These are phyloP conservation scores for Eriocheir sinensis DNA, from an alignment of 1,140 invertebrate species.

Conservation along the genomic window DNA sequence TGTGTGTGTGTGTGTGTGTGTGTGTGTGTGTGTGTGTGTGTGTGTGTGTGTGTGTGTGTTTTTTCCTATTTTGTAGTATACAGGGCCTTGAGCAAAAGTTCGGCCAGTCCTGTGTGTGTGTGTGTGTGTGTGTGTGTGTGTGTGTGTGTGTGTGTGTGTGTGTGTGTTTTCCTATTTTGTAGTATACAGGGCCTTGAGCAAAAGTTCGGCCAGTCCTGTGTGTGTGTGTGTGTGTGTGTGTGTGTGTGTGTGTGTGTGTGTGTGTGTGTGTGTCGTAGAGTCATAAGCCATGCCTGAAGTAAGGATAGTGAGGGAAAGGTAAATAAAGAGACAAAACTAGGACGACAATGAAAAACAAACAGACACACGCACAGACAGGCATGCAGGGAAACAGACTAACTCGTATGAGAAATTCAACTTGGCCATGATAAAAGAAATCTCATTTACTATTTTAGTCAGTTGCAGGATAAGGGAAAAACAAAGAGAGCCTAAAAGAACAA, in stretches of 20 bases:
- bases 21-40: not conserved
- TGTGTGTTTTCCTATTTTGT: no score
- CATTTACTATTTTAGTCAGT: not conserved
- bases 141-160: slow-evolving; percentile 22
- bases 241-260: slow-evolving; percentile 38
- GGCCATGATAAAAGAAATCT: no score
- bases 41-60: slow-evolving; percentile 23
- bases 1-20: not conserved
- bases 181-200: not conserved
- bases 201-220: no score
- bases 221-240: slow-evolving; percentile 36
- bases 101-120: not conserved
- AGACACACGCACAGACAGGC: not conserved
- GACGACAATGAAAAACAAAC: not conserved
- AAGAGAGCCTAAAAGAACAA: no score
- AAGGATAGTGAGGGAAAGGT: not conserved
- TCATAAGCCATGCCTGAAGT: not conserved
- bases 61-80: no score
- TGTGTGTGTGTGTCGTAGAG: slow-evolving; percentile 28
- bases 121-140: not conserved
- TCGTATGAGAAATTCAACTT: not conserved
- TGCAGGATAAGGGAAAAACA: no score
- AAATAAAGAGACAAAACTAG: not conserved
- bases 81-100: not conserved
- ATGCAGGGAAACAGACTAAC: not conserved